A percentile compares a stretch with the other conserved stretches of the same genome.
phyloP scores from a whole-genome alignment of 1,140 invertebrate genomes.

The Hypothenemus hampei region DNA sequence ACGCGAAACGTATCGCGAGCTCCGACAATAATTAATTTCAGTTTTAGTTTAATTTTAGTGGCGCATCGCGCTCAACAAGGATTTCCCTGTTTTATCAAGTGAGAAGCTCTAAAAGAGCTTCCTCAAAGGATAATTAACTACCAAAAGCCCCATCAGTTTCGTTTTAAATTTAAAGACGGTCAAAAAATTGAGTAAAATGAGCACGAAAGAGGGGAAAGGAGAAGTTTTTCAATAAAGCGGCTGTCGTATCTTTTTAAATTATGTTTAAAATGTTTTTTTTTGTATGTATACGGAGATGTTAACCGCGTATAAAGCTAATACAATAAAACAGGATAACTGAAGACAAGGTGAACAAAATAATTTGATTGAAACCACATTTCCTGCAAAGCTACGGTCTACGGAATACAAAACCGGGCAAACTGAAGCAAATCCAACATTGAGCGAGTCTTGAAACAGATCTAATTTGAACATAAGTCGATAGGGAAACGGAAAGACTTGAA shows the following conservation, averaged over 20 bases:
- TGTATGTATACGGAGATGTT: no score
- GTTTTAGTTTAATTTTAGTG: constrained; percentile 18
- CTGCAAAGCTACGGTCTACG: constrained; percentile 27
- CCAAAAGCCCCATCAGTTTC: constrained; percentile 8
- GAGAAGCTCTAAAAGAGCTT: constrained; percentile 8
- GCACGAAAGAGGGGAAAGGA: no score
- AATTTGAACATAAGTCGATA: not conserved
- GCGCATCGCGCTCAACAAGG: constrained; percentile 10
- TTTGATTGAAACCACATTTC: constrained; percentile 39
- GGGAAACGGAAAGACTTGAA: not conserved
- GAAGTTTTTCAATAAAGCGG: no score
- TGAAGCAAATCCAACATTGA: constrained; percentile 38
- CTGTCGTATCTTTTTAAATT: no score
- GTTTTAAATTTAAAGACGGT: constrained; percentile 18
- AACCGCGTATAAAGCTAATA: constrained; percentile 35
- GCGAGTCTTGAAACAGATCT: constrained; percentile 11
- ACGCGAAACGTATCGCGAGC: constrained; percentile 7
- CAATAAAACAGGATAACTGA: constrained; percentile 34
- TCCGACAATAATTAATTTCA: constrained; percentile 17
- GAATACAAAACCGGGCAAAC: constrained; percentile 32
- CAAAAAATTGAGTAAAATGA: no score
- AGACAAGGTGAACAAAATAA: constrained; percentile 38
- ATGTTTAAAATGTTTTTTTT: no score
- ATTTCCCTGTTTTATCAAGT: constrained; percentile 15
- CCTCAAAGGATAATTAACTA: constrained; percentile 19